phyloP scores from a whole-genome alignment of 2,113 vertebrate genomes.

The Heteronetta atricapilla region DNA sequence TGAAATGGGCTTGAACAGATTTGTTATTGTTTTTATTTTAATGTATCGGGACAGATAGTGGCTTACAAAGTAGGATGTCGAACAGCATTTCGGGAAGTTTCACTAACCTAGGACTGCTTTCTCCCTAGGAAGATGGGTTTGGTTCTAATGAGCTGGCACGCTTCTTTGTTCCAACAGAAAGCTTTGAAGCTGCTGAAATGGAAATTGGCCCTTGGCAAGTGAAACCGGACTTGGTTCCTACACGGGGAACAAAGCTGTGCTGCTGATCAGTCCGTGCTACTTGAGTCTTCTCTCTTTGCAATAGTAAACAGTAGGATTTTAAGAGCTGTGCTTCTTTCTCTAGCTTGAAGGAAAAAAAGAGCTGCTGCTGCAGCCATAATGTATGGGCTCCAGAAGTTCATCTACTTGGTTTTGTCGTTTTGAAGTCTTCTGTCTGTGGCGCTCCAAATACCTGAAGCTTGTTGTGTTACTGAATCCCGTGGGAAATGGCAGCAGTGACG shows the following conservation, averaged over 20 bases:
- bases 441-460: not conserved
- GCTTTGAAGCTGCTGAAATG: not conserved
- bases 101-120: not conserved
- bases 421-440: not conserved
- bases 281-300: not conserved
- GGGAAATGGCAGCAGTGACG: not conserved
- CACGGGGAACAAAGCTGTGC: not conserved
- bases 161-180: not conserved
- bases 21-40: not conserved
- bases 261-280: not conserved
- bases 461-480: not conserved
- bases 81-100: not conserved
- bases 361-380: not conserved
- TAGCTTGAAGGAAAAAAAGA: not conserved
- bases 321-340: not conserved
- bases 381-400: not conserved
- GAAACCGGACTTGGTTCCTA: conserved; percentile 2
- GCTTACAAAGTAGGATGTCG: not conserved
- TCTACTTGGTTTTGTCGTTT: not conserved
- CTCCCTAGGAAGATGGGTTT: not conserved
- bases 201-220: conserved; percentile 17
- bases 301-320: not conserved
- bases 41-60: not conserved
- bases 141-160: not conserved
- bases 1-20: not conserved